phyloP scores from a whole-genome alignment of 2,113 vertebrate genomes.

The Zapornia atra region DNA sequence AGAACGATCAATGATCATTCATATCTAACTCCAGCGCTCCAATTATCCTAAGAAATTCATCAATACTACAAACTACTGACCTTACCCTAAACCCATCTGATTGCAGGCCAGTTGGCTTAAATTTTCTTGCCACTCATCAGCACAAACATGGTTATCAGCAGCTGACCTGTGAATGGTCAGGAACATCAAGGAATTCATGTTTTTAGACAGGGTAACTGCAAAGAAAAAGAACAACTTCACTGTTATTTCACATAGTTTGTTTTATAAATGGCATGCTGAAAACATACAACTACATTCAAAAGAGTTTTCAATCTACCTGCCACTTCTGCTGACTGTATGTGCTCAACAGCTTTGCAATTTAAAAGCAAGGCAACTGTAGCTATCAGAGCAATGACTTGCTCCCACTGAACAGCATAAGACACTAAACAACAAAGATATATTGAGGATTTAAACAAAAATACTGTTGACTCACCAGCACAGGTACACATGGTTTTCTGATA shows the following conservation, averaged over 20 bases:
- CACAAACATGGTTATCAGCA: constrained; percentile 86
- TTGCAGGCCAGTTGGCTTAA: constrained; percentile 88
- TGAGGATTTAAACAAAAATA: neutral
- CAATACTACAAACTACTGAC: constrained; percentile 87
- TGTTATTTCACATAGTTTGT: neutral
- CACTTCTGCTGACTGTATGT: neutral
- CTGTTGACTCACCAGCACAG: neutral
- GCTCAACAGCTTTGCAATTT: neutral
- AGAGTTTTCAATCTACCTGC: neutral
- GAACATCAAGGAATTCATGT: constrained; percentile 70
- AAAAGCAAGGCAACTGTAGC: neutral
- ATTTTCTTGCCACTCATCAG: constrained; percentile 87
- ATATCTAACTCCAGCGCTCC: neutral
- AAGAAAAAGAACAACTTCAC: constrained; percentile 39
- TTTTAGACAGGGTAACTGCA: constrained; percentile 85
- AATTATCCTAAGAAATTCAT: constrained; percentile 44
- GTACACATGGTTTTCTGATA: neutral
- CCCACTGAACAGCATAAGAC: neutral
- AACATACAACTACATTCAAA: neutral
- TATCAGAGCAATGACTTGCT: neutral
- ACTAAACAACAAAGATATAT: neutral
- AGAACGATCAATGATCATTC: neutral
- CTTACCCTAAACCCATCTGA: constrained; percentile 98
- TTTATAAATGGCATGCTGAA: neutral
- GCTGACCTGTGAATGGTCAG: constrained; percentile 85